Conservation (phyloP, 2,797 vertebrate genomes). For the Rhabdomys pumilio region DNA sequence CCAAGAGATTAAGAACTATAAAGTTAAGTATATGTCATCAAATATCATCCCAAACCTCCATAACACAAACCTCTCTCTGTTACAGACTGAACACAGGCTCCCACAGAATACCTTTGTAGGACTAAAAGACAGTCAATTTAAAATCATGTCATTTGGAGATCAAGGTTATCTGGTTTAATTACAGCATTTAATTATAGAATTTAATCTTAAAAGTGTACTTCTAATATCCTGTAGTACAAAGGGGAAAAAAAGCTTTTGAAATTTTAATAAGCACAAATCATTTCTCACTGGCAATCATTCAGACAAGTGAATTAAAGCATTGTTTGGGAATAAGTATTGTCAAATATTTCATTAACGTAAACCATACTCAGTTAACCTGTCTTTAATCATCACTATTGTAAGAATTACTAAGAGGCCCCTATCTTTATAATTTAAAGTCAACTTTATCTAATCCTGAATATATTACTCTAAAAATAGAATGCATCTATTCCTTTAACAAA, state of each 20-base stretch:
- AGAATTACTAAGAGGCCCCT: neutral
- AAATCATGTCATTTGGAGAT: conserved; percentile 54
- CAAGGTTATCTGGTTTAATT: conserved; percentile 69
- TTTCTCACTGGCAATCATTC: conserved; percentile 52
- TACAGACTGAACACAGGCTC: conserved; percentile 45
- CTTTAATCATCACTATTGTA: conserved; percentile 10
- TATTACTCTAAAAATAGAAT: conserved; percentile 32
- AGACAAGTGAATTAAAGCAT: neutral
- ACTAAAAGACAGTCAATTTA: conserved; percentile 59
- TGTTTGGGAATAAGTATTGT: conserved; percentile 31
- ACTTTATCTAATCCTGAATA: conserved; percentile 45
- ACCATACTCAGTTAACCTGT: conserved; percentile 26
- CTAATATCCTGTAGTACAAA: conserved; percentile 56
- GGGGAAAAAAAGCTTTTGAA: conserved; percentile 62
- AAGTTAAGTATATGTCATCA: conserved; percentile 63
- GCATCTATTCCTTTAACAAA: conserved; percentile 24
- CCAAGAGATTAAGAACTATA: conserved; percentile 76
- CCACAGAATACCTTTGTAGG: conserved; percentile 56
- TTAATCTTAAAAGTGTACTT: conserved; percentile 57
- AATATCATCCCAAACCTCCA: conserved; percentile 52
- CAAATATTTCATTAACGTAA: conserved; percentile 65
- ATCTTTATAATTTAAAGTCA: conserved; percentile 62
- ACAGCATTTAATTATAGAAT: conserved; percentile 74
- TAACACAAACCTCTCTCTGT: neutral
- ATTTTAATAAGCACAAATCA: conserved; percentile 36